Conservation (phyloP, 2,797 vertebrate genomes). For the Discoglossus pictus region DNA sequence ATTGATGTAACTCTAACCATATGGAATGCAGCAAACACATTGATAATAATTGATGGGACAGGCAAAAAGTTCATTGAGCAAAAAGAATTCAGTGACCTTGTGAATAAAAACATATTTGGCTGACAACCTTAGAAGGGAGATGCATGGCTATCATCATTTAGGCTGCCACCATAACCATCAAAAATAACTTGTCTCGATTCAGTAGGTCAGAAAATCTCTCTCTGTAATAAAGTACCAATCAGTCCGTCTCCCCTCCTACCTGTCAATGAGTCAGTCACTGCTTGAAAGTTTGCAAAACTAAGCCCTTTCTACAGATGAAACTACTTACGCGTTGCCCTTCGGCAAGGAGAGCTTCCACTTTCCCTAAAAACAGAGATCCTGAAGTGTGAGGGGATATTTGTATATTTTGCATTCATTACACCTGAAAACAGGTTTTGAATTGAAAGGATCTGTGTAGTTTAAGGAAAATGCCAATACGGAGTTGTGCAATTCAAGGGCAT, state of each 20-base stretch:
- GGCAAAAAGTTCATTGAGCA: conserved; percentile 32
- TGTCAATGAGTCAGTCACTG: conserved; percentile 25
- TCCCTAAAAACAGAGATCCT: conserved; percentile 22
- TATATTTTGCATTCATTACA: conserved; percentile 4
- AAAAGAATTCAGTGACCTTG: conserved; percentile 42
- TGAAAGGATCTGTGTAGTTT: too few species aligned
- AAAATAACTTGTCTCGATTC: conserved; percentile 33
- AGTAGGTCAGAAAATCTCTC: conserved; percentile 49
- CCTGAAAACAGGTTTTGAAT: conserved; percentile 28
- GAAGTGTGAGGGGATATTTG: conserved; percentile 10
- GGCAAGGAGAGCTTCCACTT: conserved; percentile 34
- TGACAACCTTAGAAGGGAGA: conserved; percentile 26
- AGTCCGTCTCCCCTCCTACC: conserved; percentile 27
- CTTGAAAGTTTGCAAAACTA: conserved; percentile 35
- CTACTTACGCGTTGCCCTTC: conserved; percentile 30
- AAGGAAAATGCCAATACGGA: too few species aligned
- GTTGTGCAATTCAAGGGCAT: too few species aligned
- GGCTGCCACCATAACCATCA: conserved; percentile 33
- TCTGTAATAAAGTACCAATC: conserved; percentile 34
- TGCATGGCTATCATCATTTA: conserved; percentile 41
- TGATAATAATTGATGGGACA: conserved; percentile 17
- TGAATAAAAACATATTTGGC: conserved; percentile 30
- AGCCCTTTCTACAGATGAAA: conserved; percentile 28
- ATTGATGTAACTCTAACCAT: too few species aligned
- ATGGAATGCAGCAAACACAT: neutral